Evolutionary conservation across 2,888 invertebrate species (phyloP), one percentile per base, ranked within the genome.

Genomic region (Chrysolina oricalcia): DNA sequence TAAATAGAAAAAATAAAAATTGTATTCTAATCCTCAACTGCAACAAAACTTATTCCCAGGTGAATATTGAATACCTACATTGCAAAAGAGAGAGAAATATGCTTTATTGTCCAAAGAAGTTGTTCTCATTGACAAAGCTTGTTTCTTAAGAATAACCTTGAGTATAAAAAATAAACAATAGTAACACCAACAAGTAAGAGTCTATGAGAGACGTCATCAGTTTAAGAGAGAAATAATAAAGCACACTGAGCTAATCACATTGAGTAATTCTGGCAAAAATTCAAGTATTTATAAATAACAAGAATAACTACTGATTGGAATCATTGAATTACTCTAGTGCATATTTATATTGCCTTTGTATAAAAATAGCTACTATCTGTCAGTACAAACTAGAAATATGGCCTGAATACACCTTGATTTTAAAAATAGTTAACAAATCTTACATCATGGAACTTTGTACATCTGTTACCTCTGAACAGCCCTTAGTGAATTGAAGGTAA

Each of bases 391-490:
- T 65, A 72, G 41, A 66, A 72, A 72, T 72, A 72, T 41, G 43
- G 65, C 21, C 40, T 35, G 40, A 64, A 72, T 65, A 56, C 19
- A 65, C 48, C 53, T 35, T 72, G 64, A 66, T 72, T 66, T 72
- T 72, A 66, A 50, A 72, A 72, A 66, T 72, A 72, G 53, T 27
- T 59, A 19, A 48, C 17, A 35, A 13, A 50, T 72, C 46, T 72
- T 72, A 72, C 64, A 65, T 72, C 59, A 72, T 40, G 41, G 23
- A 50, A 15, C 15, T 15, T 43, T 15, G 23, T 59, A 23, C 5
- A 23, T 46, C 62, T 65, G 43, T 43, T 43, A 3, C 15, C 11
- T 43, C 15, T 3, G 15, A 43, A 43, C 2, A 53, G 11, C 19
- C 11, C 17, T 53, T 21, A 10, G 9, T 13, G 19, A 21, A 21